Conservation (phyloP, 2,113 vertebrate genomes). For the Nothocercus julius region DNA sequence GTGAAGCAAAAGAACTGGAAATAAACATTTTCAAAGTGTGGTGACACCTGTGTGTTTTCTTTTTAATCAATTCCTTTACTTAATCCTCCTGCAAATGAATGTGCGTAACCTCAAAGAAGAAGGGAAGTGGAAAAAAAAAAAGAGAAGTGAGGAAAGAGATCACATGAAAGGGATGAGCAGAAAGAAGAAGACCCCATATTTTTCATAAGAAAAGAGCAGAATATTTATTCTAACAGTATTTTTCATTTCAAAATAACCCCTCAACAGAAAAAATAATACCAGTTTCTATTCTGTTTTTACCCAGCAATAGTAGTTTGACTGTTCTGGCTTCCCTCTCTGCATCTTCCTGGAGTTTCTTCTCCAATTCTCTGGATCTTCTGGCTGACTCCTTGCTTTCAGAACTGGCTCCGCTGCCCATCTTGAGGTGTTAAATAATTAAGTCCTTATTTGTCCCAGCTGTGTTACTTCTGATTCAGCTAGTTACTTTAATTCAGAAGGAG, state of each 20-base stretch:
- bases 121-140: too few species aligned
- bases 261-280: not conserved
- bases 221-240: not conserved
- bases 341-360: slow-evolving; percentile 82
- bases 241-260: not conserved
- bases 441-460: not conserved
- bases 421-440: not conserved
- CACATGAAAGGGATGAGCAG: not conserved
- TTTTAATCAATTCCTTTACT: not conserved
- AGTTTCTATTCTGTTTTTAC: slow-evolving; percentile 67
- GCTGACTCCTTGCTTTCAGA: slow-evolving; percentile 76
- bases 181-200: not conserved
- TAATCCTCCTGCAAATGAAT: not conserved
- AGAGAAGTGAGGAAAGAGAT: too few species aligned
- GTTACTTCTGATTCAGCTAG: not conserved
- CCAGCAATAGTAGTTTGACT: slow-evolving; percentile 78
- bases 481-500: not conserved
- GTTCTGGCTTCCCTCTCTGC: slow-evolving; percentile 79
- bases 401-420: slow-evolving; percentile 77
- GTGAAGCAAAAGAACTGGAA: not conserved
- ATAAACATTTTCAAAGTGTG: not conserved
- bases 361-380: slow-evolving; percentile 78
- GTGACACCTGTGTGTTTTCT: not conserved
- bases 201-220: not conserved
- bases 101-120: not conserved